phyloP scores from a whole-genome alignment of 2,797 vertebrate species.

The Lates japonicus region DNA sequence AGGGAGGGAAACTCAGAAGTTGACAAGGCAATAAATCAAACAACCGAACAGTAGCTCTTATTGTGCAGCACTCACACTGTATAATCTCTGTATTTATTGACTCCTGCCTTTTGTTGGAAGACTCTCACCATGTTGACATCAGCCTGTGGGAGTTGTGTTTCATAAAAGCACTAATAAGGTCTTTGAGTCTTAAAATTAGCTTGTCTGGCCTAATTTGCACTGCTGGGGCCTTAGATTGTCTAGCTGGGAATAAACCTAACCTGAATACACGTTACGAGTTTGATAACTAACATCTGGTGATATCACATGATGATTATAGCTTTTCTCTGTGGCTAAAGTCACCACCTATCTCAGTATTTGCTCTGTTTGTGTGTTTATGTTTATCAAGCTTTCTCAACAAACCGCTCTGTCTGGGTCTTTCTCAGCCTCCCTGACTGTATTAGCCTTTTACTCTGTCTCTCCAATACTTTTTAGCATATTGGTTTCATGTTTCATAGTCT shows the following conservation, averaged over 20 bases:
- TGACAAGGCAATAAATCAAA: not conserved
- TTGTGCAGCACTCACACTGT: not conserved
- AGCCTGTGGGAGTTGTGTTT: conserved; percentile 34
- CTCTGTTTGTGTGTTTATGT: not conserved
- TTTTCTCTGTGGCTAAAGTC: not conserved
- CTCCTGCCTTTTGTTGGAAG: conserved; percentile 29
- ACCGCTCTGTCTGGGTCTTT: conserved; percentile 4
- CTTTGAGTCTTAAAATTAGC: conserved; percentile 61
- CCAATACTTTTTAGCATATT: not conserved
- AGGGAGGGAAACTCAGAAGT: conserved; percentile 1
- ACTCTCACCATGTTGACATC: conserved; percentile 9
- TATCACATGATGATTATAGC: not conserved
- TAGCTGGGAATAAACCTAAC: conserved; percentile 47
- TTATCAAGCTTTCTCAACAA: conserved; percentile 19
- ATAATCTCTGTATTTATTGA: conserved; percentile 18
- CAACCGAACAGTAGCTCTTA: not conserved
- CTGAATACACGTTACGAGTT: conserved; percentile 48
- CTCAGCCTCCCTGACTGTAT: not conserved
- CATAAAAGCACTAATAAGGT: conserved; percentile 40
- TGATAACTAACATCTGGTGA: conserved; percentile 27
- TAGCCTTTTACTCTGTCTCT: not conserved
- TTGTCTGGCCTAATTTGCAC: conserved; percentile 58
- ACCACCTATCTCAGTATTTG: not conserved
- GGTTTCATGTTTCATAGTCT: conserved; percentile 31
- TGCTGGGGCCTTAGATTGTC: conserved; percentile 29